phyloP scores from a whole-genome alignment of 2,797 vertebrate species.

The Pseudochaenichthys georgianus region DNA sequence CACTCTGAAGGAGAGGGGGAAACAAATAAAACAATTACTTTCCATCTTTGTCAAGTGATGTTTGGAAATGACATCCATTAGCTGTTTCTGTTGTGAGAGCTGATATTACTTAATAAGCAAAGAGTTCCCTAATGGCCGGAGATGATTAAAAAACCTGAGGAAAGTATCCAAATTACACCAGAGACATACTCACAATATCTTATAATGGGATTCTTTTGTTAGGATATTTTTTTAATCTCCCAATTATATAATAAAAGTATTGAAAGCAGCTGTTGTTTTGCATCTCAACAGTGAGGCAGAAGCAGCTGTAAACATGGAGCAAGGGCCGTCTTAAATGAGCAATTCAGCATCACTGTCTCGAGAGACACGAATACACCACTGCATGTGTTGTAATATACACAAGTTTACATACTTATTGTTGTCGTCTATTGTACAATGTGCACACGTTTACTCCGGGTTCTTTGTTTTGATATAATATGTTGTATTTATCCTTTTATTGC shows the following conservation, averaged over 20 bases:
- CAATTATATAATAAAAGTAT: not conserved
- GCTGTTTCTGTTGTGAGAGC: conserved; percentile 6
- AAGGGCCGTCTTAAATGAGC: too few relatives aligned
- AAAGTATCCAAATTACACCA: too few relatives aligned
- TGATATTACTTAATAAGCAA: conserved; percentile 4
- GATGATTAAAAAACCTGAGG: not conserved
- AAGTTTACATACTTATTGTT: too few relatives aligned
- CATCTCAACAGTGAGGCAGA: too few relatives aligned
- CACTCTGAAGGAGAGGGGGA: conserved; percentile 72
- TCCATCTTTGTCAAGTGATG: not conserved
- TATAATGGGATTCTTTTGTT: not conserved
- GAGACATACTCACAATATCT: not conserved
- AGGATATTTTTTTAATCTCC: not conserved
- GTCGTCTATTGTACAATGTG: too few relatives aligned
- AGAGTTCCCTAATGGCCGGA: not conserved
- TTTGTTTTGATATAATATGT: too few relatives aligned
- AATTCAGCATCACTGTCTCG: too few relatives aligned
- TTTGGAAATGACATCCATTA: not conserved
- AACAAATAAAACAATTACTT: conserved; percentile 10
- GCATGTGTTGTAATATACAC: too few relatives aligned
- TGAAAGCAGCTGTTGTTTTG: not conserved
- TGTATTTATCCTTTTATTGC: too few relatives aligned
- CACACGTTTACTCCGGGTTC: too few relatives aligned
- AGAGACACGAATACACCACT: too few relatives aligned
- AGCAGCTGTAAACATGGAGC: too few relatives aligned